Percentiles rank a stretch among this genome's conserved stretches.
Conservation (phyloP, 2,797 vertebrate species). For the Falco peregrinus region DNA sequence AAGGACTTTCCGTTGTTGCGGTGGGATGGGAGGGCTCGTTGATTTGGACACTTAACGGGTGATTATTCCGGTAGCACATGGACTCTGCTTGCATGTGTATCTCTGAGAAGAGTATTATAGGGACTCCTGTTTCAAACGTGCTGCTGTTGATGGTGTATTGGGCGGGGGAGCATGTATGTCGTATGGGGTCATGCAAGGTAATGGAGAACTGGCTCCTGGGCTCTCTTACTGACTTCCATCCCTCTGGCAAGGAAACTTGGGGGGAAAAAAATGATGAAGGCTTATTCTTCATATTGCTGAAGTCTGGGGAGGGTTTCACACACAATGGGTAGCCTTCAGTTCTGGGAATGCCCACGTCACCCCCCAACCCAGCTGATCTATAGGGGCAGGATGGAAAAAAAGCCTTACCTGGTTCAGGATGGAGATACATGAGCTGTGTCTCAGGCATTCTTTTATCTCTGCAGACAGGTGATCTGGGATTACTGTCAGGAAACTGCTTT, state of each 20-base stretch:
- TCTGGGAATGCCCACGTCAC: neutral
- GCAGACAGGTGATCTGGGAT: neutral
- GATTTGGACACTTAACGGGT: neutral
- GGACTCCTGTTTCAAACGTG: accelerated
- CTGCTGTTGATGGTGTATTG: neutral
- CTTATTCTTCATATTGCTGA: neutral
- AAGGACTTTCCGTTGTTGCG: neutral
- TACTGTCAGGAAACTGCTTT: neutral
- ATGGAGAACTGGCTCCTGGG: neutral
- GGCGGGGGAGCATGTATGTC: accelerated
- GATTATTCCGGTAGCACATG: neutral
- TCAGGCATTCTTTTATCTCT: neutral
- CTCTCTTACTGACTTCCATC: neutral
- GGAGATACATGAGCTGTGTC: neutral
- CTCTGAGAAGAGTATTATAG: accelerated
- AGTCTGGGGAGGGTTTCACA: neutral
- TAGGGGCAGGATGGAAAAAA: neutral
- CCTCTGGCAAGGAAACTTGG: neutral
- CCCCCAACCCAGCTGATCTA: neutral
- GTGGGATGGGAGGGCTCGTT: neutral
- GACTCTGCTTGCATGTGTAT: neutral
- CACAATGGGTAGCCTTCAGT: neutral
- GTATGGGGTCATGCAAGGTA: accelerated
- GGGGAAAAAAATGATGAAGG: neutral
- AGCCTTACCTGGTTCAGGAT: neutral